Base-by-base conservation (phyloP, 2,888 invertebrate species). In the Eudasyphora cyanicolor region DNA sequence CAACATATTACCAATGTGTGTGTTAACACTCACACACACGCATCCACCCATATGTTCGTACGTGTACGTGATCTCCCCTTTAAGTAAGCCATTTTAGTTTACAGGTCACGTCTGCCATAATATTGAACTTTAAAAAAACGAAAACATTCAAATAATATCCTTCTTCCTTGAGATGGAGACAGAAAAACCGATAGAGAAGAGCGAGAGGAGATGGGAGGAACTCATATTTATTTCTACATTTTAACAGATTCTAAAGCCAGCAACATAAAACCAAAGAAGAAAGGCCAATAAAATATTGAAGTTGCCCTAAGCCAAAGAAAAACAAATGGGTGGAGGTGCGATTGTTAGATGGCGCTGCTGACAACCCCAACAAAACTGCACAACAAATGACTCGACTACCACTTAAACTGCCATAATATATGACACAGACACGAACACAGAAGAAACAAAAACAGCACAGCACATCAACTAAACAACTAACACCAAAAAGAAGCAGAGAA, bases 91-190 rank as follows among this genome's bases (percentile, higher is more conserved):
- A 86, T 87, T 90, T 88, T 74, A 74, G 87, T 87, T 87, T 81
- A 85, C 90, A 87, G 86, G 86, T 86, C 90, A 90, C 89, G 89
- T 90, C 87, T 86, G 86, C 88, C 88, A 87, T 88, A 90, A 89
- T 90, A 86, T 84, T 79, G 78, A 85, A 82, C 80, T 88, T 88
- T 87, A 70, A 70, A 76, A 51, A 64, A 75, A 75, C 57, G 45
- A 29, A 70, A 60, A 70, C 7, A 64, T 64, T n/a, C n/a, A n/a
- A n/a, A n/a, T n/a, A n/a, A n/a, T n/a, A n/a, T n/a, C n/a, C n/a
- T n/a, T n/a, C n/a, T n/a, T n/a, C n/a, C n/a, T n/a, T n/a, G n/a
- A n/a, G n/a, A n/a, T n/a, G n/a, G n/a, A n/a, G n/a, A n/a, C n/a
- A n/a, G n/a, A n/a, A n/a, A n/a, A 19, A 14, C 60, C 42, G 42